Percentiles rank a stretch among this genome's conserved stretches.
Evolutionary conservation across 1,140 invertebrate species (phyloP).

Genomic region (Diachasmimorpha longicaudata): DNA sequence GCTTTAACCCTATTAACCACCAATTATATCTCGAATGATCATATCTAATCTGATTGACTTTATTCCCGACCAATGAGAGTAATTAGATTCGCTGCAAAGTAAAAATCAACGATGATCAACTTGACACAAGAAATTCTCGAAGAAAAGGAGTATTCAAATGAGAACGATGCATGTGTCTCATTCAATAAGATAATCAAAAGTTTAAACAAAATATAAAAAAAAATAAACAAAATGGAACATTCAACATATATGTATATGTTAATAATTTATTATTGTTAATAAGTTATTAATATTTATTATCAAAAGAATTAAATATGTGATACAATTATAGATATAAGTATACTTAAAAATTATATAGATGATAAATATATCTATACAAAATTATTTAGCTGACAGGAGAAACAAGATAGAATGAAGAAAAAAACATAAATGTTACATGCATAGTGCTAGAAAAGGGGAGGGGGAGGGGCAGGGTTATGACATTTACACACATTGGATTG

Average conservation of each 20-base stretch:
- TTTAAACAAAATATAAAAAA: neutral
- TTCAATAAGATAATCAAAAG: conserved; percentile 28
- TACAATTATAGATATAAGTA: conserved; percentile 42
- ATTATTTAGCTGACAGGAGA: conserved; percentile 49
- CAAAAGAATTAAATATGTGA: conserved; percentile 50
- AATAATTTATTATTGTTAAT: conserved; percentile 52
- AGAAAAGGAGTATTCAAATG: neutral
- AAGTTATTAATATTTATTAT: conserved; percentile 50
- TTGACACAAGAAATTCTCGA: conserved; percentile 13
- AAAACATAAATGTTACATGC: conserved; percentile 36
- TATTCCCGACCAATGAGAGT: neutral
- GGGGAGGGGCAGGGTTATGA: neutral
- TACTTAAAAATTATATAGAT: conserved; percentile 34
- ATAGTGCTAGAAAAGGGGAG: conserved; percentile 34
- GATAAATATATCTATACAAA: conserved; percentile 36
- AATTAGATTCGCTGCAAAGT: neutral
- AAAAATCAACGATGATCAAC: neutral
- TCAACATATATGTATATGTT: conserved; percentile 34
- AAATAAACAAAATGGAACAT: conserved; percentile 22
- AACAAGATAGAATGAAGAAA: conserved; percentile 18
- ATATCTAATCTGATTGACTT: conserved; percentile 9
- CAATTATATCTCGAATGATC: neutral
- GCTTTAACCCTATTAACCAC: too few relatives aligned
- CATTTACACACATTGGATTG: conserved; percentile 33
- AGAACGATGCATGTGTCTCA: conserved; percentile 10